Evolutionary conservation across 92 coral and sea anemone genomes (phyloP).

Genomic region (Parazoanthus darwini): DNA sequence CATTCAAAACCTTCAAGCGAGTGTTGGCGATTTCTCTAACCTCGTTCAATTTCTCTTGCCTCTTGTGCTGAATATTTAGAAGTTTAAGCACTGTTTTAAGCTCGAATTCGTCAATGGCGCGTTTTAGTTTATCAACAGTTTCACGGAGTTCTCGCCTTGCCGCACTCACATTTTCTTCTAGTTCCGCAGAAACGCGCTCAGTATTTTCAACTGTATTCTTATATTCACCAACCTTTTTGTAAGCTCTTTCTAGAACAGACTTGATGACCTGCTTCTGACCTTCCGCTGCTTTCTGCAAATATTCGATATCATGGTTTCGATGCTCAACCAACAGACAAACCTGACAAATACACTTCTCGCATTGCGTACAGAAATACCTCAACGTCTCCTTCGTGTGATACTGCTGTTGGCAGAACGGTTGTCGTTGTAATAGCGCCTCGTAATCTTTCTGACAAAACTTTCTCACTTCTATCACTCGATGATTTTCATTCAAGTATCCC

Average conservation of each 20-base stretch:
- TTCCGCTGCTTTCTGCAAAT: background rate
- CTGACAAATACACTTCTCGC: background rate
- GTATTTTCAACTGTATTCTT: background rate
- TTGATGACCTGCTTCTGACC: background rate
- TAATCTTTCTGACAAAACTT: too few species aligned
- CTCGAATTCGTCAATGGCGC: background rate
- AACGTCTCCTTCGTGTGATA: background rate
- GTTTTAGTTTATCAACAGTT: conserved; percentile 4
- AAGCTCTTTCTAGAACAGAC: background rate
- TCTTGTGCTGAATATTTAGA: background rate
- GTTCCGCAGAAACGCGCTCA: background rate
- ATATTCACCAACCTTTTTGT: background rate
- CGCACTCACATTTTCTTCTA: too few species aligned
- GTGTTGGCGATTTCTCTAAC: background rate
- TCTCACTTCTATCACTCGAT: too few species aligned
- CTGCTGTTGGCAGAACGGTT: background rate
- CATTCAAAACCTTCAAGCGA: background rate
- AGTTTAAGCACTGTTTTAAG: background rate
- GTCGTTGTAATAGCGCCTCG: background rate
- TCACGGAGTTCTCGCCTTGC: background rate
- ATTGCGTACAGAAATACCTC: background rate
- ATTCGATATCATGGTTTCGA: background rate
- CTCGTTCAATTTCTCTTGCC: background rate
- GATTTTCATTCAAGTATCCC: background rate
- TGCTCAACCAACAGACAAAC: background rate